Evolutionary conservation across 2,888 invertebrate species (phyloP), one percentile per base, ranked within the genome.

Genomic region (Conistra vaccinii): DNA sequence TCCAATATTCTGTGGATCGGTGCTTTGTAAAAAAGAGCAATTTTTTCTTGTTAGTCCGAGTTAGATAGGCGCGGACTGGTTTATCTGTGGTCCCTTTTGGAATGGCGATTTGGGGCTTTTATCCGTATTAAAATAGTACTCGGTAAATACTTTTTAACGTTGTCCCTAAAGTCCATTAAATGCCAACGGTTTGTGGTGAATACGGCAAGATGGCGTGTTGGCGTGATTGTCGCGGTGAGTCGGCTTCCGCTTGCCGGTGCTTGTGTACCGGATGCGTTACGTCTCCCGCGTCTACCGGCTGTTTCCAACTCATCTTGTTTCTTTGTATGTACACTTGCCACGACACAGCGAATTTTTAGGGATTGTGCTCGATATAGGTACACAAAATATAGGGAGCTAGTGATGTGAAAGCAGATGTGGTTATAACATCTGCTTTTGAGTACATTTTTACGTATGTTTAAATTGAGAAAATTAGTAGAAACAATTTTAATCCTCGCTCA

Each of bases 1-100:
- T 93, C 93, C 93, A 93, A 95, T 95, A 94, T 94, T 91, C 92
- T 87, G 91, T 92, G 92, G 92, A 94, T 93, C 92, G 92, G 93
- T 88, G 86, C 91, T 92, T 90, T 89, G 91, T 92, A 91, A 93
- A 94, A 90, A 88, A 83, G 84, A 62, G 20, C 61, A 69, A 84
- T 86, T 87, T 87, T 80, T 88, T 86, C 78, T 87, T 76, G 88
- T 86, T 86, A 84, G 79, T 79, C 87, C 84, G 83, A 85, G 86
- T 87, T 88, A 86, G 84, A 85, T 83, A 84, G 76, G 61, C 61
- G 48, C 35, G 29, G 69, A 65, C 45, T 67, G 78, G 79, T 75
- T 78, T 73, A 82, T 73, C 53, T 35, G 73, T 58, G 73, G 63
- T 75, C 70, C 32, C 51, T 69, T 84, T 61, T 39, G 32, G 35